Percentiles rank a stretch among this genome's conserved stretches.
Evolutionary conservation across 2,797 vertebrate genomes (phyloP).

Genomic region (Gymnothorax javanicus): DNA sequence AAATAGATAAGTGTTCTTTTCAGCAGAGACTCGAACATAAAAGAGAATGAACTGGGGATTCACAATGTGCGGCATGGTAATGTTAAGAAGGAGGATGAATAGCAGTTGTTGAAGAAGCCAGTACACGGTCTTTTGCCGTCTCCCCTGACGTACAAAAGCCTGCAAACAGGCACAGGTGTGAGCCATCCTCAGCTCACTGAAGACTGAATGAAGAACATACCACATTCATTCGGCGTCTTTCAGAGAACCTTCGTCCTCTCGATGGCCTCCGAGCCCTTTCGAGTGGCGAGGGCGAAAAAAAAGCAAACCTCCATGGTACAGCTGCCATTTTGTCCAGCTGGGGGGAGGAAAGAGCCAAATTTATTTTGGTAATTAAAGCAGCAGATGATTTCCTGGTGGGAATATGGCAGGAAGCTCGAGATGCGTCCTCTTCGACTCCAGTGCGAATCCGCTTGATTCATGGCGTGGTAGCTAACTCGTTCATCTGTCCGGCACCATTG

Average conservation of each 20-base stretch:
- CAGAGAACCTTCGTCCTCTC: background rate
- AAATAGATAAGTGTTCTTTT: background rate
- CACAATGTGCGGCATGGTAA: background rate
- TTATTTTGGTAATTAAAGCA: background rate
- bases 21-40: background rate
- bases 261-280: background rate
- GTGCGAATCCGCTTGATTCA: background rate
- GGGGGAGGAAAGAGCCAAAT: background rate
- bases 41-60: background rate
- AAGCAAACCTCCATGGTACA: background rate
- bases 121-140: background rate
- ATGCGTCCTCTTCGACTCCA: background rate
- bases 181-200: background rate
- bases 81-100: background rate
- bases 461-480: background rate
- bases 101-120: background rate
- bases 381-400: background rate
- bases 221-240: background rate
- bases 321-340: background rate
- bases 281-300: background rate
- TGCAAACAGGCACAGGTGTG: background rate
- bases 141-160: background rate
- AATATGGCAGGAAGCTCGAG: background rate
- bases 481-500: background rate
- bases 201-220: background rate